These are phyloP conservation scores for Tragulus kanchil DNA, from an alignment of 2,113 vertebrate species.

Conservation along the genomic window DNA sequence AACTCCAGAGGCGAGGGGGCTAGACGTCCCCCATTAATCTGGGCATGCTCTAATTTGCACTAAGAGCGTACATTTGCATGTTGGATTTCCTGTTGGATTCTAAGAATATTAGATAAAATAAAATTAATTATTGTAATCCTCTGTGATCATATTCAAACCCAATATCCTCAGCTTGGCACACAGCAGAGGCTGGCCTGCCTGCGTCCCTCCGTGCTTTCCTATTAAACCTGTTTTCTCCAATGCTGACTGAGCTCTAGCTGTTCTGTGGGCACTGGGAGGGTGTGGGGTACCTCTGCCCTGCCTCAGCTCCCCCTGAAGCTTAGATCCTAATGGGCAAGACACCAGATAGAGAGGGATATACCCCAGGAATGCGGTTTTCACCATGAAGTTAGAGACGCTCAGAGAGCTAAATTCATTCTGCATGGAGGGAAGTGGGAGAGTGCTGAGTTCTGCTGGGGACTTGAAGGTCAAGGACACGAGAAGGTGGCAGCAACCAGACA, in stretches of 20 bases:
- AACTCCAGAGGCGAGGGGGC: slow-evolving; percentile 24
- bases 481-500: not conserved
- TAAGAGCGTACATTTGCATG: slow-evolving; percentile 65
- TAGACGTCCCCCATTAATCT: slow-evolving; percentile 61
- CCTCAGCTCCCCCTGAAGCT: not conserved
- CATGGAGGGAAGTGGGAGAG: not conserved
- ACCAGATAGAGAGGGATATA: not conserved
- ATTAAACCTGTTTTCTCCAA: slow-evolving; percentile 55
- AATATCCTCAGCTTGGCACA: slow-evolving; percentile 67
- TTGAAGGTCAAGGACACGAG: not conserved
- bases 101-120: slow-evolving; percentile 74
- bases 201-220: not conserved
- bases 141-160: slow-evolving; percentile 70
- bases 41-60: slow-evolving; percentile 68
- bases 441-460: not conserved
- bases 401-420: not conserved
- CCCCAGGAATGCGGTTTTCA: not conserved
- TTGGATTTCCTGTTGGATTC: too few species aligned
- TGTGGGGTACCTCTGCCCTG: not conserved
- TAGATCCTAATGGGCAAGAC: not conserved
- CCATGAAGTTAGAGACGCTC: not conserved
- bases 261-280: not conserved
- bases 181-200: slow-evolving; percentile 38
- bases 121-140: slow-evolving; percentile 79
- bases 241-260: not conserved